Evolutionary conservation across 2,113 vertebrate species (phyloP).

Genomic region (Aegotheles bennettii): DNA sequence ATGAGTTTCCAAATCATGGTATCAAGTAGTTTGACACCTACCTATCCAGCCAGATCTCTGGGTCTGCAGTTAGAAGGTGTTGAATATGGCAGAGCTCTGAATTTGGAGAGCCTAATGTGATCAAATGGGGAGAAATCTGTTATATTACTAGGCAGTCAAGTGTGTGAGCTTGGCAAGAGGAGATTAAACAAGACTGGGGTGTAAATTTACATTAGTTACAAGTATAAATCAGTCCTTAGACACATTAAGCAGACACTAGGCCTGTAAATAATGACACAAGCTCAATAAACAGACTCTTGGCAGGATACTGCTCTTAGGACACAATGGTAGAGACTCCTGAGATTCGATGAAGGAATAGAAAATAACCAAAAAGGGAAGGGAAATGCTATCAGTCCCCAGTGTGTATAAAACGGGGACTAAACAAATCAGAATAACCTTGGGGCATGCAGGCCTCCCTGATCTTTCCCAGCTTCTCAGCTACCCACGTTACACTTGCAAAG

Average conservation of each 20-base stretch:
- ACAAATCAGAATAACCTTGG: conserved; percentile 46
- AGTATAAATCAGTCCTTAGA: background rate
- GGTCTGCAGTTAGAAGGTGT: background rate
- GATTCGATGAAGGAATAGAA: background rate
- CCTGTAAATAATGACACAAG: background rate
- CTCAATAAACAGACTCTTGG: background rate
- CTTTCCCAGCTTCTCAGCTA: background rate
- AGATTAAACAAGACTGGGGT: background rate
- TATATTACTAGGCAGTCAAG: background rate
- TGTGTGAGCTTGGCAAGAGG: background rate
- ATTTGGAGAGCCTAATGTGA: background rate
- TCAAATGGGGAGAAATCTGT: background rate
- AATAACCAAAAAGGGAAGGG: background rate
- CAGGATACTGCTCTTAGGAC: background rate
- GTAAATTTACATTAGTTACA: background rate
- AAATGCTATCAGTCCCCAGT: background rate
- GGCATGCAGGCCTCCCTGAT: conserved; percentile 18
- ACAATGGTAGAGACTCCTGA: background rate
- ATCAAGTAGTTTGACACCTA: background rate
- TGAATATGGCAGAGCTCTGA: background rate
- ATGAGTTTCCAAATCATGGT: background rate
- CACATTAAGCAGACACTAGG: background rate
- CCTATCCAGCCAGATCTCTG: background rate
- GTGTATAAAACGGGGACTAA: background rate
- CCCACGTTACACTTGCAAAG: background rate